These are phyloP conservation scores for Anseranas semipalmata DNA, from an alignment of 2,113 vertebrate genomes.

Conservation along the genomic window DNA sequence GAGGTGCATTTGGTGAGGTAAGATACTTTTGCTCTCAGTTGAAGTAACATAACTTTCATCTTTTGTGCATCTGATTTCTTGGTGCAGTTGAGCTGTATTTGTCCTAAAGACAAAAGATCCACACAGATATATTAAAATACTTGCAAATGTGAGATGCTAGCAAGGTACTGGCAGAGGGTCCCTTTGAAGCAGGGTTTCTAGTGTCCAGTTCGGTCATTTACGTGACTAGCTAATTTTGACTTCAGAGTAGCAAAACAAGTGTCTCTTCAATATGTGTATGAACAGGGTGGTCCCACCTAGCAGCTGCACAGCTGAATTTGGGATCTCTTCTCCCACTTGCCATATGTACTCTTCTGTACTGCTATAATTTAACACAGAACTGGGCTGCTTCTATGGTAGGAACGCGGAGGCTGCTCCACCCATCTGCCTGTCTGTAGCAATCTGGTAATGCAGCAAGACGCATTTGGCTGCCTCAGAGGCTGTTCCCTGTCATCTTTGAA, in stretches of 20 bases:
- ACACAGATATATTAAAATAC: not conserved
- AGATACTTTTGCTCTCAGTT: slow-evolving; percentile 24
- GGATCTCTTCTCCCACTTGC: slow-evolving; percentile 38
- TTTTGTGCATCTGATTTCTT: not conserved
- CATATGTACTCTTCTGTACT: not conserved
- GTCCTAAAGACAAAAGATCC: not conserved
- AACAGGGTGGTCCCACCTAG: not conserved
- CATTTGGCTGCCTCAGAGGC: slow-evolving; percentile 67
- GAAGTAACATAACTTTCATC: not conserved
- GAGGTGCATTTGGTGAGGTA: slow-evolving; percentile 87
- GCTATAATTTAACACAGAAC: slow-evolving; percentile 39
- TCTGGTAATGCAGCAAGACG: slow-evolving; percentile 57
- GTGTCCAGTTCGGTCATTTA: not conserved
- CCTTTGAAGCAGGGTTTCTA: not conserved
- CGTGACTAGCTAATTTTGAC: not conserved
- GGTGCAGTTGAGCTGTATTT: not conserved
- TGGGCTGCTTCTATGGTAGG: slow-evolving; percentile 1
- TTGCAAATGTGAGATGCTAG: not conserved
- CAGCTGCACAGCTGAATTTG: slow-evolving; percentile 49
- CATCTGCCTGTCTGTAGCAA: slow-evolving; percentile 65
- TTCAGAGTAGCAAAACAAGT: not conserved
- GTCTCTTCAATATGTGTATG: not conserved
- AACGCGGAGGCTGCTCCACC: slow-evolving; percentile 20
- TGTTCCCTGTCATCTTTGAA: slow-evolving; percentile 68
- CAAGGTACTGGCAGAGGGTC: not conserved